Evolutionary conservation across 2,797 vertebrate genomes (phyloP).

Genomic region (Paedocypris micromegethes): DNA sequence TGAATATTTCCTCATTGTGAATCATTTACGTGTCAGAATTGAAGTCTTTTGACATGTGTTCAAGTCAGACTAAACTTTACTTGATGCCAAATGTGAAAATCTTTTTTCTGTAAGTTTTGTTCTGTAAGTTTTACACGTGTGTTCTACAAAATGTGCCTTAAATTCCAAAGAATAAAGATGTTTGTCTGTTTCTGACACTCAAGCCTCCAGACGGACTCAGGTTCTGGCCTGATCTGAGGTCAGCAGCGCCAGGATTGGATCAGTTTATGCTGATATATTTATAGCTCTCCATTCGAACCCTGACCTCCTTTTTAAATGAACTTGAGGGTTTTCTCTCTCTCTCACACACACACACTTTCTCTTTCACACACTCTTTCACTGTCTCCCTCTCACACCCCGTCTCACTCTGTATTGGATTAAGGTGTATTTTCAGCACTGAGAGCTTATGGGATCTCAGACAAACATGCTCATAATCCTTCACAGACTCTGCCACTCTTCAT

Average conservation of each 20-base stretch:
- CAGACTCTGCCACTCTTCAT: background rate
- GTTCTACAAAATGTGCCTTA: conserved; percentile 26
- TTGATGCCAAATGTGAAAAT: background rate
- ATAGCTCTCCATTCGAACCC: no score
- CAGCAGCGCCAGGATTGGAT: no score
- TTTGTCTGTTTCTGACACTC: background rate
- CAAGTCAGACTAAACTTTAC: background rate
- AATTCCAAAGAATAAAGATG: conserved; percentile 24
- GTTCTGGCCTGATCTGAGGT: background rate
- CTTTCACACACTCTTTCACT: background rate
- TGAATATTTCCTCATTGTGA: background rate
- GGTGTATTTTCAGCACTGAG: conserved; percentile 41
- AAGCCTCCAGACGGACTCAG: background rate
- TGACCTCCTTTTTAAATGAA: no score
- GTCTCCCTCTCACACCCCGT: background rate
- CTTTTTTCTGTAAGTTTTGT: background rate
- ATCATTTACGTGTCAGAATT: conserved; percentile 19
- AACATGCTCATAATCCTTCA: conserved; percentile 21
- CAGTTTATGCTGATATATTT: no score
- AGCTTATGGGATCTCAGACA: conserved; percentile 40
- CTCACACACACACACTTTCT: background rate
- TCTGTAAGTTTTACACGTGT: background rate
- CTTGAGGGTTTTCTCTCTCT: no score
- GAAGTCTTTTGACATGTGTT: background rate
- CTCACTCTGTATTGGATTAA: conserved; percentile 31